These are phyloP conservation scores for Poeciliopsis prolifica DNA, from an alignment of 2,113 vertebrate species.

Conservation along the genomic window DNA sequence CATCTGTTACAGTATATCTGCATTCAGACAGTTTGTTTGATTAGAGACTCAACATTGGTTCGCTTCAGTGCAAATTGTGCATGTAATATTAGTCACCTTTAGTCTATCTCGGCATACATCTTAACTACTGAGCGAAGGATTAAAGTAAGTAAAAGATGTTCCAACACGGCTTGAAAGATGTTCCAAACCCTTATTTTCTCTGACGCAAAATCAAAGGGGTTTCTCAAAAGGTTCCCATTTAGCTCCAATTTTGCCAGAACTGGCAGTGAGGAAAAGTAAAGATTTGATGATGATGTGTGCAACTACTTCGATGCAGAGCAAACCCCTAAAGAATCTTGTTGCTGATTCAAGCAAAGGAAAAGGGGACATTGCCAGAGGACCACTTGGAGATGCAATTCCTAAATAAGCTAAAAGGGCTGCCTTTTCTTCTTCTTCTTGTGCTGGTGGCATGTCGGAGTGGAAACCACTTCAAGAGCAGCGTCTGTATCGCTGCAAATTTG, in stretches of 20 bases:
- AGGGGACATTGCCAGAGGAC: neutral
- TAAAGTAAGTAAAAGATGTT: neutral
- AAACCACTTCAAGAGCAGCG: neutral
- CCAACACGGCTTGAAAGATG: neutral
- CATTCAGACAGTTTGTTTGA: slow-evolving; percentile 46
- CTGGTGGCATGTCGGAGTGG: too few relatives aligned
- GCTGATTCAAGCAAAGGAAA: slow-evolving; percentile 3
- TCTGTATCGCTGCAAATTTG: neutral
- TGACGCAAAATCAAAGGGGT: neutral
- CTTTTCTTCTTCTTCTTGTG: neutral
- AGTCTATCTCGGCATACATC: slow-evolving; percentile 20
- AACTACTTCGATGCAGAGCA: neutral
- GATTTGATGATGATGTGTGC: neutral
- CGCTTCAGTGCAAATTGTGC: slow-evolving; percentile 31
- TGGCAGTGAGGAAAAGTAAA: neutral
- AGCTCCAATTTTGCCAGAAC: neutral
- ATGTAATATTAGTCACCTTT: slow-evolving; percentile 20
- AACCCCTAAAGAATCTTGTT: neutral
- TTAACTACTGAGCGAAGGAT: slow-evolving; percentile 2
- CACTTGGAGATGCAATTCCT: neutral
- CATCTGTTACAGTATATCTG: slow-evolving; percentile 64
- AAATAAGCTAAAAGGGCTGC: neutral
- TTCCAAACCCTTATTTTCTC: neutral
- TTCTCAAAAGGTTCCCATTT: neutral
- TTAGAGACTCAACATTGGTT: slow-evolving; percentile 47